A percentile compares a stretch with the other conserved stretches of the same genome.
Evolutionary conservation across 2,797 vertebrate species (phyloP).

Genomic region (Capromys pilorides): DNA sequence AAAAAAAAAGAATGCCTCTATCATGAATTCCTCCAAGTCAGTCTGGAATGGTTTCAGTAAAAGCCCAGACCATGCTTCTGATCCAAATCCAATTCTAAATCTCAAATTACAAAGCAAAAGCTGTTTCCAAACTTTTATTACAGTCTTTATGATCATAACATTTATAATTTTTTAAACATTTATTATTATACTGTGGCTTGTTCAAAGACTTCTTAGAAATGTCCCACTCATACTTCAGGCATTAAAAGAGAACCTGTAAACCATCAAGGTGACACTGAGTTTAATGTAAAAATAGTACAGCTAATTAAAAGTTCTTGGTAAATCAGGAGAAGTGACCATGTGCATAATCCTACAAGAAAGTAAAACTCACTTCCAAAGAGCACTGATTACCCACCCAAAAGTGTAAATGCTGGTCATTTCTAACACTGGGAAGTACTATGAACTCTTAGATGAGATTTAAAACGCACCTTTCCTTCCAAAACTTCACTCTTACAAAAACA

Average conservation of each 20-base stretch:
- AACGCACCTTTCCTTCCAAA: neutral
- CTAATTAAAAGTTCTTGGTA: constrained; percentile 37
- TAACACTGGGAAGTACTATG: neutral
- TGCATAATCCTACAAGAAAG: neutral
- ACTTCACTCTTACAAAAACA: neutral
- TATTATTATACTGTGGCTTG: constrained; percentile 23
- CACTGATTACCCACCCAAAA: neutral
- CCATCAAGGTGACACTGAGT: neutral
- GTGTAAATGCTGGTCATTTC: neutral
- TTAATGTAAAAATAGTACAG: neutral
- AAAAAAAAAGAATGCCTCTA: too few relatives aligned
- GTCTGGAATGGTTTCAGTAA: neutral
- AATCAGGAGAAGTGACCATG: neutral
- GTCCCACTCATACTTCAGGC: neutral
- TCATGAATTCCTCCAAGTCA: constrained; percentile 4
- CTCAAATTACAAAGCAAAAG: neutral
- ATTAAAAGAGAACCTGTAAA: constrained; percentile 38
- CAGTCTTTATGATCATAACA: neutral
- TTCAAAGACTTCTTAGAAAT: constrained; percentile 44
- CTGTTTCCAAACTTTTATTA: constrained; percentile 20
- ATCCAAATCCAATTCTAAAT: neutral
- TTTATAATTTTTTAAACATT: neutral
- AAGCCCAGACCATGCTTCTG: neutral
- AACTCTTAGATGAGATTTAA: neutral
- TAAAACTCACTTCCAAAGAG: constrained; percentile 36